Conservation (phyloP, 2,888 invertebrate species). For the Melieria omissa region DNA sequence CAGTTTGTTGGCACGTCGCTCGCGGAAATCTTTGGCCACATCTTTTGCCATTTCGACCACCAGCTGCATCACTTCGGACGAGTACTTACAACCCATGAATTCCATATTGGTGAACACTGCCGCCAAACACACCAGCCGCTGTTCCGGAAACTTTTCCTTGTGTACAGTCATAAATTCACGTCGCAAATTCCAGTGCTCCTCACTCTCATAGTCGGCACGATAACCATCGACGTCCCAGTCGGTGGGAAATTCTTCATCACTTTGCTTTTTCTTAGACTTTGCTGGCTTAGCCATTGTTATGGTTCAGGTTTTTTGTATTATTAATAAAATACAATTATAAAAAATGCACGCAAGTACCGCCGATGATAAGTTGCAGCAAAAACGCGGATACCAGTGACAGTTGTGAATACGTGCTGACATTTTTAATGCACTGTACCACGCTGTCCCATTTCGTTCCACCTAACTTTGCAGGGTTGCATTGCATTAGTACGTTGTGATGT, state of each 20-base stretch:
- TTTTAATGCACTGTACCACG: no score
- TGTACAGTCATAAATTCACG: constrained; percentile 83
- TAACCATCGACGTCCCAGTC: constrained; percentile 82
- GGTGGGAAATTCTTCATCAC: constrained; percentile 32
- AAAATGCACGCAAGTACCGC: no score
- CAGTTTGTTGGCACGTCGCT: constrained; percentile 71
- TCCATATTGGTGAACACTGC: constrained; percentile 89
- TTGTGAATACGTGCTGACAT: no score
- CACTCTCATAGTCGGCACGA: constrained; percentile 84
- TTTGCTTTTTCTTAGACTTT: constrained; percentile 3
- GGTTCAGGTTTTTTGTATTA: background rate
- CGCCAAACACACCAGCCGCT: constrained; percentile 86
- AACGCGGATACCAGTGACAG: no score
- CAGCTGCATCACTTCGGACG: constrained; percentile 81
- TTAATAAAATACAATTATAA: no score
- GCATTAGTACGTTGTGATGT: no score
- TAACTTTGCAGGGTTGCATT: no score
- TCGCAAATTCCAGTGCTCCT: constrained; percentile 90
- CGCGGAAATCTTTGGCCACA: constrained; percentile 78
- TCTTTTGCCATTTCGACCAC: constrained; percentile 80
- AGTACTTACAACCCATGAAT: constrained; percentile 75
- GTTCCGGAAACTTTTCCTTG: constrained; percentile 79
- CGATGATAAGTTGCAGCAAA: no score
- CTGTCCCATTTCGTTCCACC: no score
- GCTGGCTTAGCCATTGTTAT: constrained; percentile 34